phyloP scores from a whole-genome alignment of 2,113 vertebrate species.

The Phrynosoma platyrhinos region DNA sequence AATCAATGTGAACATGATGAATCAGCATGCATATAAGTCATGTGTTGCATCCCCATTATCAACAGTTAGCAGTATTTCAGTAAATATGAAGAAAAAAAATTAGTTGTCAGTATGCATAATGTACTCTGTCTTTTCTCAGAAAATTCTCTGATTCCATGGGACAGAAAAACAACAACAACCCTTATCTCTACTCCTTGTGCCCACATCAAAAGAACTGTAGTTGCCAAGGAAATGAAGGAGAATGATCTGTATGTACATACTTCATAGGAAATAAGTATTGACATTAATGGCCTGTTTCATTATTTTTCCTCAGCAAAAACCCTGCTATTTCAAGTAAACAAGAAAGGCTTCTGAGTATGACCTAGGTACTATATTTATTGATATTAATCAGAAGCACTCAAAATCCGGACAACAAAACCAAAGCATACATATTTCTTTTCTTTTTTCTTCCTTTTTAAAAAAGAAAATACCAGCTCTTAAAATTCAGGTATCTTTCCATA shows the following conservation, averaged over 20 bases:
- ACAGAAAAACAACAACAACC: neutral
- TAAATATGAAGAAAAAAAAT: neutral
- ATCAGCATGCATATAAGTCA: no score
- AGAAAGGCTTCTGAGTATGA: conserved; percentile 16
- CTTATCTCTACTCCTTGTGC: neutral
- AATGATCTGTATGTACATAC: neutral
- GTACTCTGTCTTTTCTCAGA: neutral
- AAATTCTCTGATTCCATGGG: neutral
- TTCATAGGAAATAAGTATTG: neutral
- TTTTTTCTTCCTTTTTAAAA: no score
- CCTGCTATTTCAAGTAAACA: neutral
- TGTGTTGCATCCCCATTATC: neutral
- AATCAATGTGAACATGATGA: no score
- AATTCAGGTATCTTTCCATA: neutral
- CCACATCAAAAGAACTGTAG: conserved; percentile 1
- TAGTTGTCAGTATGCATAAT: neutral
- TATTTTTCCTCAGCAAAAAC: conserved; percentile 4
- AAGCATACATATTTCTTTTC: neutral
- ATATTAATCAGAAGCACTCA: conserved; percentile 6
- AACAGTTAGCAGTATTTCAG: neutral
- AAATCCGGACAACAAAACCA: neutral
- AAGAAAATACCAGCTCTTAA: conserved; percentile 28
- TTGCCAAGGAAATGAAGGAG: conserved; percentile 8
- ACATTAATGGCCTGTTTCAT: neutral
- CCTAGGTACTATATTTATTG: neutral